Evolutionary conservation across 1,140 invertebrate genomes (phyloP), one percentile per base, ranked within the genome.

Genomic region (Branchinecta lynchi): DNA sequence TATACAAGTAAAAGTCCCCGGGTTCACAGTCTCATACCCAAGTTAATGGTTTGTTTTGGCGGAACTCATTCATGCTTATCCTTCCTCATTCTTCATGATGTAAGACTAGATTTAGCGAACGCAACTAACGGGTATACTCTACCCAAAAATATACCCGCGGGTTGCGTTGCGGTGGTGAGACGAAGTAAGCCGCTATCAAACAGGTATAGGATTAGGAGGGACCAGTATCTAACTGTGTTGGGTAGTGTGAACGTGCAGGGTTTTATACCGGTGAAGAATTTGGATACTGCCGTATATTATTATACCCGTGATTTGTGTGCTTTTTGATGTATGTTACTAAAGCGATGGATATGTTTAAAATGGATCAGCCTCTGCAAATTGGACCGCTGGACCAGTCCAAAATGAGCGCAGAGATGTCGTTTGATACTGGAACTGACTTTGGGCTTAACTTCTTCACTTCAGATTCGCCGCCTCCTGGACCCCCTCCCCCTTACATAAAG

Each of bases 291-390:
- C 12, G 51, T 60, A 60, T 15, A 60, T 15, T 3, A 15, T 60
- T 60, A 12, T 15, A 60, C 12, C 51, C 6, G 12, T 60, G 51
- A 20, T 60, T 60, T 60, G 2, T 60, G 51, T 12, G 17, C 12
- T 60, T 20, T 20, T 60, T 12, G 17, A 60, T 60, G 51, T 60
- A 60, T 60, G 51, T 60, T 60, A 60, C 51, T 60, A 60, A 60
- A 60, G 51, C 51, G 12, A 60, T 60, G 51, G 51, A 60, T 60
- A 60, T 60, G 17, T 60, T 60, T 60, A 60, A 60, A 60, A 60
- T 60, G 51, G 51, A 60, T 60, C 51, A 60, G 17, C 12, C 51
- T 15, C 12, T 60, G 12, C 51, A 60, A 60, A 60, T 60, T 60
- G 51, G 51, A 20, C 51, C 51, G 12, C 17, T 60, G 17, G 51